Percentiles rank a stretch among this genome's conserved stretches.
Evolutionary conservation across 2,113 vertebrate species (phyloP).

Genomic region (Eurystomus gularis): DNA sequence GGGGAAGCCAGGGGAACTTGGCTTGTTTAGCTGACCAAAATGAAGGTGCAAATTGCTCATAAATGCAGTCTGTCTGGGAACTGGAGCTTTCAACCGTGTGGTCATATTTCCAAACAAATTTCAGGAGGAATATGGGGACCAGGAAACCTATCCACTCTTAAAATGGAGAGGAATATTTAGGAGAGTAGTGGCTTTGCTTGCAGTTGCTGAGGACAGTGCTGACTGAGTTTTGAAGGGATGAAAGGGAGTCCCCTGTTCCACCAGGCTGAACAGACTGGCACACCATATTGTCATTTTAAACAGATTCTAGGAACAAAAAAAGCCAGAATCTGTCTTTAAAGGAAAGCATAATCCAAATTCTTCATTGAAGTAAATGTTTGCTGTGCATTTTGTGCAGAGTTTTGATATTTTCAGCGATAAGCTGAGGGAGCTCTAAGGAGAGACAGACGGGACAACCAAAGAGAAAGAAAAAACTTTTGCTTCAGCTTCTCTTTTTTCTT

Average conservation of each 20-base stretch:
- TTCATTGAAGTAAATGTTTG: slow-evolving; percentile 39
- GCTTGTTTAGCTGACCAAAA: not conserved
- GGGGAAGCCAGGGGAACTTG: not conserved
- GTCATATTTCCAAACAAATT: not conserved
- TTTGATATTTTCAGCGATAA: slow-evolving; percentile 59
- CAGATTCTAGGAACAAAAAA: slow-evolving; percentile 33
- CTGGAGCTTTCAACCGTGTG: not conserved
- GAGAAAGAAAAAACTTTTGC: not conserved
- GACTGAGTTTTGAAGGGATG: not conserved
- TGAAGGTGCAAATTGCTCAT: not conserved
- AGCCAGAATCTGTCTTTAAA: slow-evolving; percentile 20
- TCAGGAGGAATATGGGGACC: not conserved
- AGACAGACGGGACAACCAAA: not conserved
- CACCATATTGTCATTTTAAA: slow-evolving; percentile 47
- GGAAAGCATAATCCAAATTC: not conserved
- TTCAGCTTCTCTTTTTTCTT: not conserved
- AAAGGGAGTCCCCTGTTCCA: slow-evolving; percentile 18
- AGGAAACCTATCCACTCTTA: not conserved
- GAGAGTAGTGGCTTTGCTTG: not conserved
- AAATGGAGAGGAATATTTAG: not conserved
- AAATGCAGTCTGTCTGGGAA: not conserved
- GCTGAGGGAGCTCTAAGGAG: not conserved
- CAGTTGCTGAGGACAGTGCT: not conserved
- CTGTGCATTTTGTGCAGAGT: slow-evolving; percentile 44
- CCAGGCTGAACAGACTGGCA: slow-evolving; percentile 38